Percentiles rank a stretch among this genome's conserved stretches.
phyloP scores from a whole-genome alignment of 2,797 vertebrate species.

The Eidolon dupreanum region DNA sequence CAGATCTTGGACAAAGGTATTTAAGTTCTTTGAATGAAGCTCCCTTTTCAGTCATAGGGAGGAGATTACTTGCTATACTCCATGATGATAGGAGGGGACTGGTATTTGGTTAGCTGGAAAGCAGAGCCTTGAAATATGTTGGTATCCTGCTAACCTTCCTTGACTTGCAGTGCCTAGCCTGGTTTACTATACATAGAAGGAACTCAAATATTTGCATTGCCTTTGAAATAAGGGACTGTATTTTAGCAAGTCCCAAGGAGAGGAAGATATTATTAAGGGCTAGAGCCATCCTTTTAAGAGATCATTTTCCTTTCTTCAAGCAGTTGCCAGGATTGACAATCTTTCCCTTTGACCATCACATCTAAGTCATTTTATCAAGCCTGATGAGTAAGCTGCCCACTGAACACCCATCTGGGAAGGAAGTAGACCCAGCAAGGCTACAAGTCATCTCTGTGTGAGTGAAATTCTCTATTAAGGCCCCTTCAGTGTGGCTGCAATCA shows the following conservation, averaged over 20 bases:
- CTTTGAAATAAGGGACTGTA: neutral
- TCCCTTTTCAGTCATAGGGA: neutral
- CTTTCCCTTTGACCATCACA: neutral
- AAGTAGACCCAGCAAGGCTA: neutral
- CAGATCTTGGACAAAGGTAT: neutral
- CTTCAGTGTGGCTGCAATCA: neutral
- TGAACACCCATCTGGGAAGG: neutral
- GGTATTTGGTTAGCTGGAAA: neutral
- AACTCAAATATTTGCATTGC: neutral
- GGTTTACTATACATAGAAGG: neutral
- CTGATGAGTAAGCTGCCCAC: neutral
- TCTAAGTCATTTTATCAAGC: neutral
- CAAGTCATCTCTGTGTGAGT: neutral
- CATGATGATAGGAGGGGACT: neutral
- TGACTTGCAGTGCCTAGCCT: neutral
- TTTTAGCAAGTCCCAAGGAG: neutral
- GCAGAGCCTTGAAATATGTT: neutral
- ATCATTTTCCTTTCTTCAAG: neutral
- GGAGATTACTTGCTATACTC: neutral
- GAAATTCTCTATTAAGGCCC: neutral
- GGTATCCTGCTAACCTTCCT: neutral
- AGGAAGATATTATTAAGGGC: neutral
- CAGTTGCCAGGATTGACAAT: neutral
- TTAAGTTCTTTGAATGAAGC: neutral
- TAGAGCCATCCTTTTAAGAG: neutral